Evolutionary conservation across 2,888 invertebrate species (phyloP).

Genomic region (Xestia c-nigrum): DNA sequence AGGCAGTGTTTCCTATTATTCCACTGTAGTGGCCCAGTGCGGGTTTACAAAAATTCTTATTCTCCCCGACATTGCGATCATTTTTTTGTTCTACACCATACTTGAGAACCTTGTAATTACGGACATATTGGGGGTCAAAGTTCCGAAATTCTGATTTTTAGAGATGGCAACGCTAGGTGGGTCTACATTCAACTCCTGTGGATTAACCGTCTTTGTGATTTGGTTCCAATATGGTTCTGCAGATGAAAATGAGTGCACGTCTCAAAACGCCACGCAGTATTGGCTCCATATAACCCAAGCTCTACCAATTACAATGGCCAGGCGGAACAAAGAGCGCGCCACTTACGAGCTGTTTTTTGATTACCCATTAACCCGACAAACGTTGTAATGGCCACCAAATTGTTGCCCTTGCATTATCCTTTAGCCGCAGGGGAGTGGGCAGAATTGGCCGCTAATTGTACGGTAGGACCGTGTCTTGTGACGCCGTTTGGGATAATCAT

Average conservation of each 20-base stretch:
- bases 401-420: conserved; percentile 62
- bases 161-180: not conserved
- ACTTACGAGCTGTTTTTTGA: conserved; percentile 70
- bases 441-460: conserved; percentile 61
- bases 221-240: not conserved
- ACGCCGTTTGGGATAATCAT: conserved; percentile 50
- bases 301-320: conserved; percentile 56
- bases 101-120: too few relatives aligned
- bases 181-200: not conserved
- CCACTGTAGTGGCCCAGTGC: too few relatives aligned
- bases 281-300: conserved; percentile 49
- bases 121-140: too few relatives aligned
- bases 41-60: too few relatives aligned
- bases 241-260: not conserved
- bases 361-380: conserved; percentile 69
- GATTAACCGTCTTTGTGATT: not conserved
- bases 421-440: conserved; percentile 59
- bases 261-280: not conserved
- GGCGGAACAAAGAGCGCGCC: conserved; percentile 66
- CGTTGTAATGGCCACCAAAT: conserved; percentile 67
- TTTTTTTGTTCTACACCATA: too few relatives aligned
- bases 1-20: too few relatives aligned
- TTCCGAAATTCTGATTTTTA: too few relatives aligned
- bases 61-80: too few relatives aligned
- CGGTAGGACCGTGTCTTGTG: conserved; percentile 46